These are phyloP conservation scores for Proctacanthus coquilletti DNA, from an alignment of 1,140 invertebrate species.

Conservation along the genomic window DNA sequence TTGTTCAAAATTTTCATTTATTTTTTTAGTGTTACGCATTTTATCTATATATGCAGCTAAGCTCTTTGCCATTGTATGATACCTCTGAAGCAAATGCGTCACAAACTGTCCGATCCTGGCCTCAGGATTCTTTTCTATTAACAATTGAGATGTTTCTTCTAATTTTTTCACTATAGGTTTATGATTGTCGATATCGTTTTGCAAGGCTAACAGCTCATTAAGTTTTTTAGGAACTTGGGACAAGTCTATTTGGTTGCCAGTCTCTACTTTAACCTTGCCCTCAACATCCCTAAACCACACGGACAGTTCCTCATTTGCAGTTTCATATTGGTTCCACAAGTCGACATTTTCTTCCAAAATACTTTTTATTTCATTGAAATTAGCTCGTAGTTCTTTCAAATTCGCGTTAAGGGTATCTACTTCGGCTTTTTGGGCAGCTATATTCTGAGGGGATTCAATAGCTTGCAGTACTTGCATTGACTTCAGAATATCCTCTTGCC, in stretches of 20 bases:
- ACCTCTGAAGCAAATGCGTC: conserved; percentile 57
- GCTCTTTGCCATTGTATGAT: conserved; percentile 59
- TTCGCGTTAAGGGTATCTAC: conserved; percentile 49
- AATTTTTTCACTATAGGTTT: conserved; percentile 50
- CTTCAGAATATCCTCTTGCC: conserved; percentile 48
- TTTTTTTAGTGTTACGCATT: conserved; percentile 47
- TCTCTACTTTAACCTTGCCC: conserved; percentile 56
- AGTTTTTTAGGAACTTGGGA: conserved; percentile 56
- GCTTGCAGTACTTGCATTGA: conserved; percentile 47
- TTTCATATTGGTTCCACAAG: conserved; percentile 69
- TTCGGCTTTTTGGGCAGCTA: conserved; percentile 43
- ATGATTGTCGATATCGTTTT: conserved; percentile 45
- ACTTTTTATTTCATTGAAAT: conserved; percentile 49
- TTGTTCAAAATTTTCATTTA: conserved; percentile 47
- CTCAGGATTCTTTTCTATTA: conserved; percentile 62
- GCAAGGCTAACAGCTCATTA: conserved; percentile 44
- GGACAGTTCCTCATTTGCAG: conserved; percentile 54
- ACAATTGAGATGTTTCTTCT: conserved; percentile 47
- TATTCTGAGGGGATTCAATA: conserved; percentile 49
- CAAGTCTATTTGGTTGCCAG: conserved; percentile 50
- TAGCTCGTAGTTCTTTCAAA: conserved; percentile 47
- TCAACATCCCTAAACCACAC: conserved; percentile 81
- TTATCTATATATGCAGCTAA: conserved; percentile 49
- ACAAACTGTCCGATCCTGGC: conserved; percentile 65
- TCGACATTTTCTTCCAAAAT: conserved; percentile 55